phyloP scores from a whole-genome alignment of 92 coral and sea anemone species.

The Metridium senile region DNA sequence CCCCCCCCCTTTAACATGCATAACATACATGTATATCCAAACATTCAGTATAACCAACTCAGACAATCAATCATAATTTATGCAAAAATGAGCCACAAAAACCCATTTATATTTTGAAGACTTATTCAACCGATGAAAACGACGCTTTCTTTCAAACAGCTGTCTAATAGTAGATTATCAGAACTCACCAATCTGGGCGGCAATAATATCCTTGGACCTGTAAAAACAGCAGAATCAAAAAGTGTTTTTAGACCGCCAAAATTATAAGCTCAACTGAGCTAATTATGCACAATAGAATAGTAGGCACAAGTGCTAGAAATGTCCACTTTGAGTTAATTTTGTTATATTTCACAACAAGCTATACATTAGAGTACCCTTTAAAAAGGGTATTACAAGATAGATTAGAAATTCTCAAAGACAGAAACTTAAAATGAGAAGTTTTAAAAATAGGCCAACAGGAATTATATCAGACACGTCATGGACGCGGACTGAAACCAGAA shows the following conservation, averaged over 20 bases:
- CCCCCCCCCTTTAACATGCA: too few species aligned
- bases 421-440: background rate
- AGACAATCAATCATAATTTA: background rate
- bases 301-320: too few species aligned
- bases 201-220: slow-evolving; percentile 20
- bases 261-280: background rate
- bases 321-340: too few species aligned
- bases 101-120: too few species aligned
- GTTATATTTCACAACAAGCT: too few species aligned
- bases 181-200: slow-evolving; percentile 23
- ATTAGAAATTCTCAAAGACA: background rate
- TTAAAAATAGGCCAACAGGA: too few species aligned
- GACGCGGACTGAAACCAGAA: background rate
- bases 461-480: slow-evolving; percentile 9
- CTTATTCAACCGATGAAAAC: background rate
- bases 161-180: too few species aligned
- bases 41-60: too few species aligned
- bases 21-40: too few species aligned
- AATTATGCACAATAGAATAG: background rate
- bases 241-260: slow-evolving; percentile 3
- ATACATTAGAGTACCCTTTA: too few species aligned
- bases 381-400: too few species aligned
- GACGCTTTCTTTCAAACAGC: background rate
- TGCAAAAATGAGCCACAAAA: too few species aligned
- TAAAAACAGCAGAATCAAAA: background rate